Percentiles rank a stretch among this genome's conserved stretches.
Evolutionary conservation across 2,888 invertebrate genomes (phyloP).

Genomic region (Melitaea athalia): DNA sequence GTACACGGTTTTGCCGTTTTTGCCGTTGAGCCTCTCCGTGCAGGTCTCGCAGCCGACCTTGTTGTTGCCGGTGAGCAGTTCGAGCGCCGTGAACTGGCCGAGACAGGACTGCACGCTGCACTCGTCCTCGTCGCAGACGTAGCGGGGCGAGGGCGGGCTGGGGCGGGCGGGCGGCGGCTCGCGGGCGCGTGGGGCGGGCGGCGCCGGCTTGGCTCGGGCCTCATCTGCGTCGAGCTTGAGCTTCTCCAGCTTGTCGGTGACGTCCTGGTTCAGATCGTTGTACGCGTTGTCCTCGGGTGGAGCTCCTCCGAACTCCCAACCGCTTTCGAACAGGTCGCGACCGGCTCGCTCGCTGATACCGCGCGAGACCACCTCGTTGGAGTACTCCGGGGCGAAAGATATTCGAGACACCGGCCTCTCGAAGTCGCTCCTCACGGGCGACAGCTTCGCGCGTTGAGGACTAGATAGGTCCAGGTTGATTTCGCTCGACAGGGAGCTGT

Average conservation of each 20-base stretch:
- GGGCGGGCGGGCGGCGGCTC: conserved; percentile 65
- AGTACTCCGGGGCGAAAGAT: conserved; percentile 68
- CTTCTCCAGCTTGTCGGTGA: conserved; percentile 56
- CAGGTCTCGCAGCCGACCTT: conserved; percentile 96
- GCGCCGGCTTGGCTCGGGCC: conserved; percentile 50
- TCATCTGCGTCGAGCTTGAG: conserved; percentile 66
- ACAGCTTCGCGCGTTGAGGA: conserved; percentile 67
- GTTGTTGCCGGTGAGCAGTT: conserved; percentile 95
- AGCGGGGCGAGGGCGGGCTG: conserved; percentile 84
- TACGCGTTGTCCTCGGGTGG: conserved; percentile 49
- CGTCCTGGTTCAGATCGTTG: conserved; percentile 51
- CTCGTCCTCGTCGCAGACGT: conserved; percentile 88
- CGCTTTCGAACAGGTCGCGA: conserved; percentile 64
- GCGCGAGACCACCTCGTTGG: conserved; percentile 68
- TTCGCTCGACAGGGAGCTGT: conserved; percentile 80
- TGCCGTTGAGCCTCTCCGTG: conserved; percentile 87
- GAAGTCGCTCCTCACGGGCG: conserved; percentile 64
- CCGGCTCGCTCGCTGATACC: conserved; percentile 72
- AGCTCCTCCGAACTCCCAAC: conserved; percentile 67
- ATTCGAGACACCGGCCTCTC: conserved; percentile 64
- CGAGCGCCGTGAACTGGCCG: conserved; percentile 95
- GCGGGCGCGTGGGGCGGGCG: conserved; percentile 48
- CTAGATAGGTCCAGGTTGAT: conserved; percentile 81
- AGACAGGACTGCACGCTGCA: conserved; percentile 94
- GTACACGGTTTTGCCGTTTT: conserved; percentile 87